Base-by-base conservation (phyloP, 2,797 vertebrate species). In the Tapera naevia region DNA sequence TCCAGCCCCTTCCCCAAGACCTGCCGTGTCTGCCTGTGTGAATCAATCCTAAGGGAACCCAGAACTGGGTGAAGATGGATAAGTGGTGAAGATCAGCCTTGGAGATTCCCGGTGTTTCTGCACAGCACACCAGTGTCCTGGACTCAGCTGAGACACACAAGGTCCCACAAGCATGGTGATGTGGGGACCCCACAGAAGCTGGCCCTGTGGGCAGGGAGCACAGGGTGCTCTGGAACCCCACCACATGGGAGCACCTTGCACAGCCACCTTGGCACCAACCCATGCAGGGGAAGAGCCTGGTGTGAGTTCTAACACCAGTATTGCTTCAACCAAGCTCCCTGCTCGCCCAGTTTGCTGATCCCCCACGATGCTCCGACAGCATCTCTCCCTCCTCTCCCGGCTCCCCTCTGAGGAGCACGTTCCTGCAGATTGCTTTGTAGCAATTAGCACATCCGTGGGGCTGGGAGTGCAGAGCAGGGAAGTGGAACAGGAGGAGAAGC, bases 401-500 rank as follows among this genome's bases (percentile, higher is more conserved):
- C 43, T 45, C 74, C 79, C 43, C 76, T 32, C 37, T 0, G 15
- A 61, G 15, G 43, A 90, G 60, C 1, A 4, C 30, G 4, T 90
- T 97, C 92, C 93, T 79, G 89, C 72, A 82, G 91, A 96, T 74
- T 86, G 89, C 92, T 91, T 22, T 45, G 93, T 41, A 61, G 80
- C 88, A 96, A 96, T 96, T 96, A 96, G 92, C 89, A 37, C 86
- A 65, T 79, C 5, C 33, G 10, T 24, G 84, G 84, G 82, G 83
- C 78, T 78, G 89, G 64, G 61, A 87, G 91, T 23, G 69, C 82
- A 22, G 69, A 74, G 72, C 35, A 0, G 88, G 81, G 79, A 94
- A 95, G 54, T 84, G 90, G 86, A 96, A 95, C 92, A 95, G 92
- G 91, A 96, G 91, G 94, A 94, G 92, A 96, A 95, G 93, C 82